A percentile compares a stretch with the other conserved stretches of the same genome.
Conservation (phyloP, 2,797 vertebrate genomes). For the Spinus olivaceus region DNA sequence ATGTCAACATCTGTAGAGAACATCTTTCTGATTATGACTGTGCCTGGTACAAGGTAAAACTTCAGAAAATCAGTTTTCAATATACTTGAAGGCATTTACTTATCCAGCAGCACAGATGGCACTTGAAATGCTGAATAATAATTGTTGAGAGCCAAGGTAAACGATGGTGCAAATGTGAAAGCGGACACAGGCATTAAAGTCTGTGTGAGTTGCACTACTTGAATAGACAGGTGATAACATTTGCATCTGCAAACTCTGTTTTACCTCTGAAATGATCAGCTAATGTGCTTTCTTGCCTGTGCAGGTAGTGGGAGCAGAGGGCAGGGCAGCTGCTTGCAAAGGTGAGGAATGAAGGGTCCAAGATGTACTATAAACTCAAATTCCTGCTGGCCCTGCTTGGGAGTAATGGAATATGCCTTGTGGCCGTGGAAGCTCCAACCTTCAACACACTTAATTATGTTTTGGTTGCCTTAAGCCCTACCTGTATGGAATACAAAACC, state of each 20-base stretch:
- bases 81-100: conserved; percentile 67
- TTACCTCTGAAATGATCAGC: neutral
- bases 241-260: neutral
- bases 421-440: neutral
- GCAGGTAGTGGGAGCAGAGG: neutral
- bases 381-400: neutral
- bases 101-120: conserved; percentile 71
- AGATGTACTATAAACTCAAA: neutral
- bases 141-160: conserved; percentile 58
- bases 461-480: neutral
- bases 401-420: neutral
- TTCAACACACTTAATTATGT: neutral
- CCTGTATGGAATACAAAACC: neutral
- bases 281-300: neutral
- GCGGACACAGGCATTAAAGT: neutral
- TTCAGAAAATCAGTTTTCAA: conserved; percentile 62
- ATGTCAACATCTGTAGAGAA: conserved; percentile 30
- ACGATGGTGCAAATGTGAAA: conserved; percentile 2
- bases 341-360: neutral
- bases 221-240: neutral
- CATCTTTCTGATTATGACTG: conserved; percentile 46
- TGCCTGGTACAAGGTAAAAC: conserved; percentile 34
- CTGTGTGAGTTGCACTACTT: neutral
- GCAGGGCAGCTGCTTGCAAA: neutral
- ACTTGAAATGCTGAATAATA: conserved; percentile 68